A percentile compares a stretch with the other conserved stretches of the same genome.
Conservation (phyloP, 2,113 vertebrate species). For the Odontophorus gujanensis region DNA sequence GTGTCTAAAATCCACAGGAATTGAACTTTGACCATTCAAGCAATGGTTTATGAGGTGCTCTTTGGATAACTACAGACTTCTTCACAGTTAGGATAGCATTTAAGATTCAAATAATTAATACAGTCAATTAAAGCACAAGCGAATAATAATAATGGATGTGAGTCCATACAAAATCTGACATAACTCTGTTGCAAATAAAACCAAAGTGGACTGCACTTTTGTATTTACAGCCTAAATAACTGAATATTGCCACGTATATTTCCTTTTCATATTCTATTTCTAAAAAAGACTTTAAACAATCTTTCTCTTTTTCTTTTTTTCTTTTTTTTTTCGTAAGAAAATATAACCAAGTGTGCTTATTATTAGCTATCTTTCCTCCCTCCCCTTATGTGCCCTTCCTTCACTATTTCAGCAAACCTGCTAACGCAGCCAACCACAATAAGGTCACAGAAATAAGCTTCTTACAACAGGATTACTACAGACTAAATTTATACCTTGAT, state of each 20-base stretch:
- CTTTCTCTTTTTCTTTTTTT: too few relatives aligned
- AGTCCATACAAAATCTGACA: not conserved
- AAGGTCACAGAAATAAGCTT: conserved; percentile 72
- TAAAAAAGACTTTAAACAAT: not conserved
- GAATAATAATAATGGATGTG: not conserved
- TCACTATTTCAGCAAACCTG: conserved; percentile 27
- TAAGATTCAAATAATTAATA: too few relatives aligned
- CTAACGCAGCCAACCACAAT: conserved; percentile 34
- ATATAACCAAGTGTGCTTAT: not conserved
- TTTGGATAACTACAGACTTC: too few relatives aligned
- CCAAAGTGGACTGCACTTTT: not conserved
- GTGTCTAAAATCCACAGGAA: too few relatives aligned
- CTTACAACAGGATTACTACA: conserved; percentile 70
- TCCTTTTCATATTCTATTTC: not conserved
- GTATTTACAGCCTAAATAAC: not conserved
- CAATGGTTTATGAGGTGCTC: too few relatives aligned
- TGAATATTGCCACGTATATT: not conserved
- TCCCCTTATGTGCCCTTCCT: not conserved
- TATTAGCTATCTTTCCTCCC: not conserved
- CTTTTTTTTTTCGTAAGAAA: not conserved
- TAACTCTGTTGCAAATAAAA: not conserved
- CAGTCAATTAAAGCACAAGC: too few relatives aligned
- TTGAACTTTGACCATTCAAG: too few relatives aligned
- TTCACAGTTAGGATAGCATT: too few relatives aligned
- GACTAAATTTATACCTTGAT: conserved; percentile 68